Conservation (phyloP, 1,140 invertebrate genomes). For the Plodia interpunctella region DNA sequence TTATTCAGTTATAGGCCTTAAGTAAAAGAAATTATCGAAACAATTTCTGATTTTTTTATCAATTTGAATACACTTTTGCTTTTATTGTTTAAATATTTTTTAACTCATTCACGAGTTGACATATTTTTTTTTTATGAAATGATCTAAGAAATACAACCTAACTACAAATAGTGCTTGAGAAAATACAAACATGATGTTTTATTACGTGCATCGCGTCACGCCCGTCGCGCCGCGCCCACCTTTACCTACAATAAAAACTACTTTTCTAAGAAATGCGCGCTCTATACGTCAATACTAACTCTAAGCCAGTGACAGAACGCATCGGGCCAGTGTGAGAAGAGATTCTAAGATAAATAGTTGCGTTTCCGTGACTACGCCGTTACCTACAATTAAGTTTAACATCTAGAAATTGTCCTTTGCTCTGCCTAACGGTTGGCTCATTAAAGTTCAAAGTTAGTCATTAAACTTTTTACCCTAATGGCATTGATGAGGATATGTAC, state of each 20-base stretch:
- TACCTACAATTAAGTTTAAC: slow-evolving; percentile 2
- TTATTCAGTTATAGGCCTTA: too few species aligned
- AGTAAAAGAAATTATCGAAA: too few species aligned
- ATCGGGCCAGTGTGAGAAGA: not conserved
- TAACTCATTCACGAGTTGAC: too few species aligned
- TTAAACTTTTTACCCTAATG: not conserved
- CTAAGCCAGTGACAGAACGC: not conserved
- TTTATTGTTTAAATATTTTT: too few species aligned
- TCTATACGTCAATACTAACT: not conserved
- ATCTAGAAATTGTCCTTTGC: not conserved
- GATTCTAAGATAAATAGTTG: not conserved
- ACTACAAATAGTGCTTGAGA: too few species aligned
- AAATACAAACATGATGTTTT: too few species aligned
- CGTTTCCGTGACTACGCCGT: not conserved
- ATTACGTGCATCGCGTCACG: too few species aligned
- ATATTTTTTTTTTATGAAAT: too few species aligned
- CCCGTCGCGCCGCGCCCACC: too few species aligned
- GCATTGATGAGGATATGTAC: not conserved
- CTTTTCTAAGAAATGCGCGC: not conserved
- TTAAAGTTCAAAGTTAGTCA: not conserved
- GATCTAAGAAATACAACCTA: too few species aligned
- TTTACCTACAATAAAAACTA: not conserved
- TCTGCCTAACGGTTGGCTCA: not conserved
- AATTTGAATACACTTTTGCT: too few species aligned
- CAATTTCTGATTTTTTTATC: too few species aligned